These are phyloP conservation scores for Drosophila nigromelanica DNA, from an alignment of 1,140 invertebrate species.

Conservation along the genomic window DNA sequence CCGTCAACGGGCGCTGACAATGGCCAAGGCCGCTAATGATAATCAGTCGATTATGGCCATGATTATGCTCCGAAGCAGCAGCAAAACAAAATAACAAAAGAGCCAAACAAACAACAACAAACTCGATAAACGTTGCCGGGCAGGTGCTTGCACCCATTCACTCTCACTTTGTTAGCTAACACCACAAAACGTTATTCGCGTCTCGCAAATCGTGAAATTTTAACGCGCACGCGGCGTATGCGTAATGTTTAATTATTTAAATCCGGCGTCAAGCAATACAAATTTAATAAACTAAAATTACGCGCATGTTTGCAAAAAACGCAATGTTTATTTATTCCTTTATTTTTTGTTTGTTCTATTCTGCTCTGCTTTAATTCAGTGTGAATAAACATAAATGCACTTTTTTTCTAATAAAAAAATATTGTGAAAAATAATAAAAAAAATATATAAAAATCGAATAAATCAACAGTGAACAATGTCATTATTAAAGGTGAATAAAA, in stretches of 20 bases:
- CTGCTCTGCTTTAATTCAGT: conserved; percentile 12
- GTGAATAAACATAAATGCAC: conserved; percentile 14
- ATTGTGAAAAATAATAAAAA: conserved; percentile 25
- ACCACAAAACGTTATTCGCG: conserved; percentile 7
- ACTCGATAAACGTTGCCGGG: conserved; percentile 1
- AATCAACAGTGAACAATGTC: conserved; percentile 54
- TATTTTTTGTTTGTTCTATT: conserved; percentile 10
- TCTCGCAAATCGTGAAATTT: neutral
- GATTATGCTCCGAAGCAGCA: conserved; percentile 33
- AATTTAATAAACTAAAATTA: conserved; percentile 3
- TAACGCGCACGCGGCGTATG: conserved; percentile 40
- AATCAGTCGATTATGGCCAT: conserved; percentile 42
- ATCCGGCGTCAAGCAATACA: neutral
- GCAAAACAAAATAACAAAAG: conserved; percentile 13
- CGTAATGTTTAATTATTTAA: conserved; percentile 23
- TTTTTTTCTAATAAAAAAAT: conserved; percentile 27
- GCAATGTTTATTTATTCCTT: conserved; percentile 14
- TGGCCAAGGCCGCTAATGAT: conserved; percentile 46
- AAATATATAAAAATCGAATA: conserved; percentile 9
- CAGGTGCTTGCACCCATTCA: conserved; percentile 78
- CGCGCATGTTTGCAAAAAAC: conserved; percentile 1
- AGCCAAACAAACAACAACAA: conserved; percentile 9
- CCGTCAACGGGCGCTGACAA: conserved; percentile 13
- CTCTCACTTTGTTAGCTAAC: conserved; percentile 77
- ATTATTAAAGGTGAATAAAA: conserved; percentile 65